These are phyloP conservation scores for Caprella mutica DNA, from an alignment of 2,888 invertebrate genomes.

Conservation along the genomic window DNA sequence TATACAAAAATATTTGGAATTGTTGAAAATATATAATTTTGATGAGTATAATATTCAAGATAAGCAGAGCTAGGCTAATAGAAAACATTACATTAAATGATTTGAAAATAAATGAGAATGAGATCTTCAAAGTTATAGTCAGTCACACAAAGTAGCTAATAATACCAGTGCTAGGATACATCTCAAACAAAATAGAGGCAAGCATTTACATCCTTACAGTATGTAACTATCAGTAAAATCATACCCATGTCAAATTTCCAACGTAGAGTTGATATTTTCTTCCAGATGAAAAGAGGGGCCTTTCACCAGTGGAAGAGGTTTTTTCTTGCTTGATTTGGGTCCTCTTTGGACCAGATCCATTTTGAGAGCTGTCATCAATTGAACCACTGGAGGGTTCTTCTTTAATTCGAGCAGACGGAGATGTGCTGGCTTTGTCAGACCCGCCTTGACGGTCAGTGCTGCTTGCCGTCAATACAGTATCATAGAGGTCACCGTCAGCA, in stretches of 20 bases:
- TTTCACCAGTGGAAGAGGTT: conserved; percentile 17
- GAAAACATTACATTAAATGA: background rate
- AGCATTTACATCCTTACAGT: too few relatives aligned
- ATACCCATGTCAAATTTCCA: conserved; percentile 82
- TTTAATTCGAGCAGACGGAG: conserved; percentile 1
- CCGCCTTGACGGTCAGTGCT: conserved; percentile 18
- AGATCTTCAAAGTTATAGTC: background rate
- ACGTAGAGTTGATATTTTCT: conserved; percentile 86
- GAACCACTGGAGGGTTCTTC: background rate
- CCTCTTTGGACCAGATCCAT: conserved; percentile 1
- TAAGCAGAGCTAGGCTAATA: too few relatives aligned
- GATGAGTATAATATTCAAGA: too few relatives aligned
- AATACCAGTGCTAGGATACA: background rate
- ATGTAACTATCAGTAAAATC: background rate
- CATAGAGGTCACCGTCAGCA: conserved; percentile 34
- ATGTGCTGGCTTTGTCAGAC: conserved; percentile 15
- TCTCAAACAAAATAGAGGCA: background rate
- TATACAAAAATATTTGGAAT: too few relatives aligned
- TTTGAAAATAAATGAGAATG: background rate
- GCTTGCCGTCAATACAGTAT: conserved; percentile 34
- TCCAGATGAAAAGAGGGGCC: conserved; percentile 26
- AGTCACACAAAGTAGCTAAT: background rate
- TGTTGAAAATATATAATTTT: too few relatives aligned
- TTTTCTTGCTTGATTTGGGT: background rate
- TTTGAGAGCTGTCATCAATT: background rate